These are phyloP conservation scores for Sturmia bella DNA, from an alignment of 2,888 invertebrate species.

Conservation along the genomic window DNA sequence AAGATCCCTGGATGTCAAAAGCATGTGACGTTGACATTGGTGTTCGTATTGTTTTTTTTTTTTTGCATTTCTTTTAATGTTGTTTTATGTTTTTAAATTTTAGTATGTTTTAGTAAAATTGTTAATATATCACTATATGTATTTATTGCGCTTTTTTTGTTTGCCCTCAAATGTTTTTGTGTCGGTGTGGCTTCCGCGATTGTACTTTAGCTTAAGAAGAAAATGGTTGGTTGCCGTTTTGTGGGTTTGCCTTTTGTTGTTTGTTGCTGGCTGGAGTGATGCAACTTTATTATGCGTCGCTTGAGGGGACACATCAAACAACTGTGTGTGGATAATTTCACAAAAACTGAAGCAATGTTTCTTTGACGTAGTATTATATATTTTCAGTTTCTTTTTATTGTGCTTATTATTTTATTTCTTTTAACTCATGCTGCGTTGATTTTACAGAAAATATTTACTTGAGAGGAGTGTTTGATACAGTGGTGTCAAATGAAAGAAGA, in stretches of 20 bases:
- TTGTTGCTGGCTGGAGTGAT: slow-evolving; percentile 56
- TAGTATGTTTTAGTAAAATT: slow-evolving; percentile 41
- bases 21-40: slow-evolving; percentile 55
- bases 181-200: slow-evolving; percentile 4
- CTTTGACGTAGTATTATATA: slow-evolving; percentile 46
- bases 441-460: slow-evolving; percentile 38
- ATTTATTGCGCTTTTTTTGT: slow-evolving; percentile 1
- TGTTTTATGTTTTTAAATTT: slow-evolving; percentile 31
- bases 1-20: slow-evolving; percentile 67
- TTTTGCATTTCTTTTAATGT: slow-evolving; percentile 7
- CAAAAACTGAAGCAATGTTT: slow-evolving; percentile 55
- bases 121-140: slow-evolving; percentile 24
- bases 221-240: slow-evolving; percentile 18
- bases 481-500: not conserved
- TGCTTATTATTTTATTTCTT: slow-evolving; percentile 24
- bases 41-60: slow-evolving; percentile 23
- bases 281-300: slow-evolving; percentile 73
- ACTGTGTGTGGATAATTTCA: slow-evolving; percentile 43
- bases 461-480: slow-evolving; percentile 35
- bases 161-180: not conserved
- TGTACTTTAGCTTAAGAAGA: slow-evolving; percentile 7
- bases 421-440: slow-evolving; percentile 51
- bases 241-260: slow-evolving; percentile 11
- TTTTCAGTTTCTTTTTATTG: slow-evolving; percentile 16
- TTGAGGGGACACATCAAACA: slow-evolving; percentile 66